phyloP scores from a whole-genome alignment of 2,797 vertebrate genomes.

The Hippocampus kuda region DNA sequence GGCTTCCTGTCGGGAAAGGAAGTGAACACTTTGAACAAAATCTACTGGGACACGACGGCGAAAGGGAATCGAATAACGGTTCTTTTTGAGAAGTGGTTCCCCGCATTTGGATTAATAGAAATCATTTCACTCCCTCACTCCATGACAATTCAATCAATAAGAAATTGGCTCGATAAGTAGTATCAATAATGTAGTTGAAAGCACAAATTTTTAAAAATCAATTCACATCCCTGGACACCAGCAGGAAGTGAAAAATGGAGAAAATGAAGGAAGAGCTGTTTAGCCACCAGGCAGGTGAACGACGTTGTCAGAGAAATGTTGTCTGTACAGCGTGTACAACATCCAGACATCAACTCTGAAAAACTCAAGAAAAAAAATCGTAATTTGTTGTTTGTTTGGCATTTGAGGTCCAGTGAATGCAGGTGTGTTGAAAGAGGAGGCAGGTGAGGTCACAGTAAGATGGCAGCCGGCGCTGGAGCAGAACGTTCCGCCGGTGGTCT shows the following conservation, averaged over 20 bases:
- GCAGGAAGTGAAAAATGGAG: neutral
- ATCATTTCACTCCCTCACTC: no score
- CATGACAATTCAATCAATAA: no score
- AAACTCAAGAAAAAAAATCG: neutral
- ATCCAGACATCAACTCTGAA: neutral
- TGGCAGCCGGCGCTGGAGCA: neutral
- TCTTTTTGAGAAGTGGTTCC: no score
- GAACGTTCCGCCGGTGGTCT: neutral
- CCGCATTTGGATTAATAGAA: no score
- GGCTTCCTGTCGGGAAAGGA: conserved; percentile 68
- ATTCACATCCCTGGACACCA: neutral
- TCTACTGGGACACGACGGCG: neutral
- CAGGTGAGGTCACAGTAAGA: conserved; percentile 5
- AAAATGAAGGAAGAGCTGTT: neutral
- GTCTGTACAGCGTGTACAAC: neutral
- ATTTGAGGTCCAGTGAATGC: neutral
- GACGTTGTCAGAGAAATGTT: neutral
- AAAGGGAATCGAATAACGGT: no score
- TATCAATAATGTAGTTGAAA: neutral
- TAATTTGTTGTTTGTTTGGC: neutral
- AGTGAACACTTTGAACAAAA: neutral
- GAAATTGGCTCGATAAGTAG: no score
- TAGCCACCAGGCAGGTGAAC: neutral
- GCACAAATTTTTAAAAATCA: no score
- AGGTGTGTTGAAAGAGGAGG: neutral